Evolutionary conservation across 2,888 invertebrate genomes (phyloP), one percentile per base, ranked within the genome.

Genomic region (Polia nebulosa): DNA sequence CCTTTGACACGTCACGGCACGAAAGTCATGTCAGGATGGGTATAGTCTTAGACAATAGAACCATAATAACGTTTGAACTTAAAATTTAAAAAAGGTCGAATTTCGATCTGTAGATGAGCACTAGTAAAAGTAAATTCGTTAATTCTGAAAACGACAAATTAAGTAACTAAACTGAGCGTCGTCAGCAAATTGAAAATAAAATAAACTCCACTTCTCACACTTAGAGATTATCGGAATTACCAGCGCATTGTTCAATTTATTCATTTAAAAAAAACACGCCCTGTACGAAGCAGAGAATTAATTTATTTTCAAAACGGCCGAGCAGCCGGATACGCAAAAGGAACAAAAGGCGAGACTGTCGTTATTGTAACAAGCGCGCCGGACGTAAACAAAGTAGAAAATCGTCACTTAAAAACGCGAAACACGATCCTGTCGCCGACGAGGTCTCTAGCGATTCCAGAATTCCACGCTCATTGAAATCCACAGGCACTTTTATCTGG

Each of bases 401-500:
- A 92, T 91, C 89, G 90, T 90, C 89, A 90, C 90, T 91, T 92
- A 92, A 92, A 92, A 92, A 88, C 87, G 87, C 85, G 88, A 87
- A 91, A 91, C 90, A 89, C 87, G 87, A 88, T 81, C 84, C 86
- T 86, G 84, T 80, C 86, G 81, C 78, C 78, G 84, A 82, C 86
- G 81, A 81, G 85, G 88, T 89, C 91, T 90, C 89, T 84, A 84
- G 89, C 87, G 90, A 90, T 85, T 88, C 87, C 88, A 88, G 91
- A 87, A 89, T 89, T 90, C 88, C 87, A 85, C 85, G 88, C 92
- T 90, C 92, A 93, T 94, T 93, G 93, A 92, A 92, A 93, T 91
- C 93, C 90, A 88, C 89, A 89, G 91, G 87, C 95, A 93, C 92
- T 94, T 93, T 93, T 92, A 95, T 94, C 93, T 90, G 86, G 90